phyloP scores from a whole-genome alignment of 2,888 invertebrate genomes.

The Eumacrocentrus americanus region DNA sequence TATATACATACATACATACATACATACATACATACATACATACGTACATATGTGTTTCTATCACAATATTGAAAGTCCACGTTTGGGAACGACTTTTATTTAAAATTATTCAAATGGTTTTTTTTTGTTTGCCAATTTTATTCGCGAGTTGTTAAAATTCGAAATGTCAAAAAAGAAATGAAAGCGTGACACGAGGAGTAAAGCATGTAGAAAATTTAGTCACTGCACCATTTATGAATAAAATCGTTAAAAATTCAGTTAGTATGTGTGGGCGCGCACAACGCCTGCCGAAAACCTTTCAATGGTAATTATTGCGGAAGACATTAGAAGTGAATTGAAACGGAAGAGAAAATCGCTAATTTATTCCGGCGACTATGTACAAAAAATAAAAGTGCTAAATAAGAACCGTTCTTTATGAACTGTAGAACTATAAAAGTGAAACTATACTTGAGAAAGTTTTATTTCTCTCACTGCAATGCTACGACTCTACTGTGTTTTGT shows the following conservation, averaged over 20 bases:
- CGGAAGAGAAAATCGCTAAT: slow-evolving; percentile 25
- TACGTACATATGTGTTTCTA: too few species aligned
- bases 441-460: background rate
- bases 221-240: background rate
- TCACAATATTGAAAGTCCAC: too few species aligned
- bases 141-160: background rate
- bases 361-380: slow-evolving; percentile 7
- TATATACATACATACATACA: background rate
- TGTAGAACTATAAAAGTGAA: background rate
- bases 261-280: background rate
- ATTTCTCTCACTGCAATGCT: background rate
- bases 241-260: background rate
- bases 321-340: background rate
- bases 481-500: background rate
- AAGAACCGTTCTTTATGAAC: background rate
- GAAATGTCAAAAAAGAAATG: background rate
- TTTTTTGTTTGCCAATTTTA: too few species aligned
- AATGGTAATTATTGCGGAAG: background rate
- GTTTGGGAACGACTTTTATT: too few species aligned
- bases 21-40: too few species aligned
- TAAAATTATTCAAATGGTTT: too few species aligned
- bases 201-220: background rate
- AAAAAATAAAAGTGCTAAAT: background rate
- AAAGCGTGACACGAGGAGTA: background rate
- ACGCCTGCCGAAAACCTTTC: background rate